Base-by-base conservation (phyloP, 2,113 vertebrate genomes). In the Geococcyx californianus region DNA sequence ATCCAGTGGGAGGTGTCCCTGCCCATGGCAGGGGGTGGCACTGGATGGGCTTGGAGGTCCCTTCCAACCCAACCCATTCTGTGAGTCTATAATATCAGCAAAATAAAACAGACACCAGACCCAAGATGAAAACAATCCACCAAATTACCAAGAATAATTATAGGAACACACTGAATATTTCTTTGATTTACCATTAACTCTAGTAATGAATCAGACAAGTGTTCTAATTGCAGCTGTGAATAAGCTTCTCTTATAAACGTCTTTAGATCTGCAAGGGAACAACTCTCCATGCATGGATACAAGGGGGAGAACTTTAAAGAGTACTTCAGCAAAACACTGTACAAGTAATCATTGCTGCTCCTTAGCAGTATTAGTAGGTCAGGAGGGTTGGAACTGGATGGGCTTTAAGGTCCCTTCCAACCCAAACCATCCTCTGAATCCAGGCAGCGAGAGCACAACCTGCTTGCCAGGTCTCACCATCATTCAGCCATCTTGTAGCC, bases 161-260 rank as follows among this genome's bases (percentile, higher is more conserved):
- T 49, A 87, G 77, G 87, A 84, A 66, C 33, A 19, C 9, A 60
- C 9, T 80, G 84, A 87, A 72, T 81, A 76, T 95, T 93, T 81
- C 47, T 90, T 95, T 90, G 91, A 93, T 91, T 95, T 72, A 80
- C 52, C 42, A 72, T 88, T 84, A 91, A 67, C 63, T 81, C 84
- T 16, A 81, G 63, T 67, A 81, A 84, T n/a, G 79, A 93, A 68
- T 58, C 54, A 84, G 68, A 91, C 87, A 91, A 93, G 79, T 36
- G 36, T 55, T 72, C 58, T 81, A 95, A 95, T 88, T 93, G 79
- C 87, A 80, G 19, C 63, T 29, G 16, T 84, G 87, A 84, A 72
- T 62, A 67, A 80, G n/a, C 79, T 52, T 93, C 47, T 66, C 68
- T 87, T 55, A 45, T 8, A 63, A 95, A 56, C 11, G 13, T 56